Evolutionary conservation across 2,797 vertebrate genomes (phyloP), one percentile per base, ranked within the genome.

Genomic region (Australoheros facetus): DNA sequence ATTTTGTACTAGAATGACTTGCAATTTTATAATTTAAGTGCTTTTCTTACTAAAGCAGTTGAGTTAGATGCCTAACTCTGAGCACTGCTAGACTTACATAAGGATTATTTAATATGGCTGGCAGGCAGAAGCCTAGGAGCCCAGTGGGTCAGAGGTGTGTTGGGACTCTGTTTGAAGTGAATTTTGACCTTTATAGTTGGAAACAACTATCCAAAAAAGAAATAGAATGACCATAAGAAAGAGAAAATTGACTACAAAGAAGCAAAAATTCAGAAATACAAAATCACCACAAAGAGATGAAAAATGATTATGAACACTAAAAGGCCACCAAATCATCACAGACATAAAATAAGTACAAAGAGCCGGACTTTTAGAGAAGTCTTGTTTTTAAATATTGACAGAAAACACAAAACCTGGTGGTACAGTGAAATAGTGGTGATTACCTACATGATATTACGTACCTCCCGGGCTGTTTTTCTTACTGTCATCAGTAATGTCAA

Each of bases 401-500:
- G 28, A 54, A 28, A 2, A 21, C 8, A 56, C 69, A 51, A 53
- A 80, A 32, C 17, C 19, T 6, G 2, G 9, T 37, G 54, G 26
- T 48, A 32, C 48, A 34, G 30, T 53, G 13, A 77, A 34, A 42
- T 37, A 34, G 48, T 59, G 3, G 59, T 73, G 75, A 90, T 77
- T 78, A 84, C 57, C 51, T 85, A 74, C 71, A 77, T 73, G 77
- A 85, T 59, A 86, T 89, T n/a, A n/a, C n/a, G n/a, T 73, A 73
- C 48, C 82, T 79, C 62, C 45, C 48, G 71, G 39, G 71, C 32
- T 87, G 64, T 57, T 81, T 75, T 80, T 75, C 71, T 83, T 9
- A 7, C 73, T 59, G 55, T 79, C 84, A 87, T 85, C 79, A 85
- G 83, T 70, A 85, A 85, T 55, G 82, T 88, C 85, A 85, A 85